A percentile compares a stretch with the other conserved stretches of the same genome.
phyloP scores from a whole-genome alignment of 2,888 invertebrate genomes.

The Metallyticus violacea region DNA sequence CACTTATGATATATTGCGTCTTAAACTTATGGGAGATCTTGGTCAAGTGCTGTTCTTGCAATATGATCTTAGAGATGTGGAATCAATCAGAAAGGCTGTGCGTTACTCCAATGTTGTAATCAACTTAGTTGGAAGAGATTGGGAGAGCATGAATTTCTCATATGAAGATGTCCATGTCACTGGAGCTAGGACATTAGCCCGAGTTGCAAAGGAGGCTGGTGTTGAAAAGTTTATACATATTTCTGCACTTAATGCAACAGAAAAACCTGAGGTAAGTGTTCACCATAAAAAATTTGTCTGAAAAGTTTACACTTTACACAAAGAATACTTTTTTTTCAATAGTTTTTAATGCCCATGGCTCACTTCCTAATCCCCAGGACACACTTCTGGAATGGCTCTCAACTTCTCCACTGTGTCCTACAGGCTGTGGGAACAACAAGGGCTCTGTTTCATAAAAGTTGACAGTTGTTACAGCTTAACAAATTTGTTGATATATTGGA shows the following conservation, averaged over 20 bases:
- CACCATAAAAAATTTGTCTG: no score
- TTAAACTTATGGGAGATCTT: conserved; percentile 88
- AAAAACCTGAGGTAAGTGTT: conserved; percentile 58
- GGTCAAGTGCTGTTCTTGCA: conserved; percentile 92
- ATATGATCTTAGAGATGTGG: conserved; percentile 80
- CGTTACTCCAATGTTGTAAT: conserved; percentile 96
- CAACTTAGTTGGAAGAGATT: conserved; percentile 88
- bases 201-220: conserved; percentile 69
- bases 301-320: no score
- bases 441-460: no score
- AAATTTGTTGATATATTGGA: no score
- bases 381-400: no score
- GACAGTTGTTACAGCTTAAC: no score
- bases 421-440: no score
- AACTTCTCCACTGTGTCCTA: no score
- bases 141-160: conserved; percentile 87
- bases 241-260: conserved; percentile 78
- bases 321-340: no score
- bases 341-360: no score
- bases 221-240: conserved; percentile 91
- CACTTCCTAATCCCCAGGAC: no score
- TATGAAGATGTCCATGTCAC: conserved; percentile 84
- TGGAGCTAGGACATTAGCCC: conserved; percentile 80
- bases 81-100: conserved; percentile 77
- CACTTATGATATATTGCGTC: conserved; percentile 68